These are phyloP conservation scores for Arvicola amphibius DNA, from an alignment of 2,797 vertebrate genomes.

Conservation along the genomic window DNA sequence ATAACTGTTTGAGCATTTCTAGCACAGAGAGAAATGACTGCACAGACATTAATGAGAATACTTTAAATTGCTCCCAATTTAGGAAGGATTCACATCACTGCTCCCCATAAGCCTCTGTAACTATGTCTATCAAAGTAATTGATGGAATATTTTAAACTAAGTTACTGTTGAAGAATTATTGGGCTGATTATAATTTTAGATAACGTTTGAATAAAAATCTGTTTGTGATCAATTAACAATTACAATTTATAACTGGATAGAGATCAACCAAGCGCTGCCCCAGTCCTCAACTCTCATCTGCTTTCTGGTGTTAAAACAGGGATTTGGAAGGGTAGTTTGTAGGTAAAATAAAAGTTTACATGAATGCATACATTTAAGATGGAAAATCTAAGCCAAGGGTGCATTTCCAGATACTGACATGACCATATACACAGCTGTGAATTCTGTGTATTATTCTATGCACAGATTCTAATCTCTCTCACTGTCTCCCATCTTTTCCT, in stretches of 20 bases:
- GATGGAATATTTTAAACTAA: not conserved
- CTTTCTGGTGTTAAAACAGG: not conserved
- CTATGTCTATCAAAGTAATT: not conserved
- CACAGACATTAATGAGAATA: not conserved
- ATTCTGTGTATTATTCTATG: not conserved
- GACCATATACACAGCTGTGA: not conserved
- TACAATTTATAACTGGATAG: not conserved
- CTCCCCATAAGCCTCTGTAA: not conserved
- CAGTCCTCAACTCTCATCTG: not conserved
- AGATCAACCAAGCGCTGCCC: too few species aligned
- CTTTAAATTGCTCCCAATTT: not conserved
- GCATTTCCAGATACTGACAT: not conserved
- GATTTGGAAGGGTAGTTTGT: not conserved
- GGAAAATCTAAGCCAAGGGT: not conserved
- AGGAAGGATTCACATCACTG: not conserved
- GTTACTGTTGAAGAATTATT: conserved; percentile 3
- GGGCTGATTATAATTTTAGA: not conserved
- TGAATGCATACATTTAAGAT: not conserved
- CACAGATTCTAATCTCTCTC: too few species aligned
- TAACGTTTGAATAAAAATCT: not conserved
- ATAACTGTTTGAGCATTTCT: not conserved
- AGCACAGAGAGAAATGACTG: not conserved
- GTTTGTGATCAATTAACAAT: not conserved
- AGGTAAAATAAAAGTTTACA: not conserved
- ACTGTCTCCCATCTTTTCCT: not conserved